Evolutionary conservation across 2,888 invertebrate species (phyloP).

Genomic region (Nomada fabriciana): DNA sequence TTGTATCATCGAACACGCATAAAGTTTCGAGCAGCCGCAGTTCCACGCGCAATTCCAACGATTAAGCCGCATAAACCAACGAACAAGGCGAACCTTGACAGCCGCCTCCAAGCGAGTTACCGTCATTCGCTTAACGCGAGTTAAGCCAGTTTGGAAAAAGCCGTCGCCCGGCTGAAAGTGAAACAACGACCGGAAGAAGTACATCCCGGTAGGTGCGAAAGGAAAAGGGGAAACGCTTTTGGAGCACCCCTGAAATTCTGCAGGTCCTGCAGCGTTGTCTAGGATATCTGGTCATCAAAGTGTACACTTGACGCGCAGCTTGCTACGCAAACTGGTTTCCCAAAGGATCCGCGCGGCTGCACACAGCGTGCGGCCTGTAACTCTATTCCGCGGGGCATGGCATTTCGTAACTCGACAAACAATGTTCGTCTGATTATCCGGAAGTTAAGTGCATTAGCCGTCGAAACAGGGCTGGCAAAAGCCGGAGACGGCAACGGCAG

Average conservation of each 20-base stretch:
- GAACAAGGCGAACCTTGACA: constrained; percentile 20
- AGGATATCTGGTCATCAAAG: constrained; percentile 23
- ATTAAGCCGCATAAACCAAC: constrained; percentile 38
- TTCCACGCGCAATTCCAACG: constrained; percentile 33
- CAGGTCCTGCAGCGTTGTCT: not conserved
- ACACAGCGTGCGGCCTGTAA: constrained; percentile 48
- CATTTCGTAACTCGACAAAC: constrained; percentile 71
- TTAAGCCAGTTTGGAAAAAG: constrained; percentile 51
- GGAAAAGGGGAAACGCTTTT: not conserved
- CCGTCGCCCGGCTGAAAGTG: constrained; percentile 10
- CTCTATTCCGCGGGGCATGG: constrained; percentile 45
- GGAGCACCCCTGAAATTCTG: constrained; percentile 16
- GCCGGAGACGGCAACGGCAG: not conserved
- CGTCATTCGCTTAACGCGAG: constrained; percentile 67
- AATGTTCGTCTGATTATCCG: constrained; percentile 71
- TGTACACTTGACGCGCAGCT: constrained; percentile 11
- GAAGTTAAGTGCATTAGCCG: constrained; percentile 69
- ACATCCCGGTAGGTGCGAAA: not conserved
- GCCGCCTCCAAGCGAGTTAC: constrained; percentile 56
- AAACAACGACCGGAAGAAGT: constrained; percentile 4
- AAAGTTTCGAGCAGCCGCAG: constrained; percentile 23
- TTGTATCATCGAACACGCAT: constrained; percentile 33
- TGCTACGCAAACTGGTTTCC: constrained; percentile 23
- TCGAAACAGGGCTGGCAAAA: constrained; percentile 47
- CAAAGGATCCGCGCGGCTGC: constrained; percentile 47